A percentile compares a stretch with the other conserved stretches of the same genome.
phyloP scores from a whole-genome alignment of 2,888 invertebrate species.

The Hedya salicella region DNA sequence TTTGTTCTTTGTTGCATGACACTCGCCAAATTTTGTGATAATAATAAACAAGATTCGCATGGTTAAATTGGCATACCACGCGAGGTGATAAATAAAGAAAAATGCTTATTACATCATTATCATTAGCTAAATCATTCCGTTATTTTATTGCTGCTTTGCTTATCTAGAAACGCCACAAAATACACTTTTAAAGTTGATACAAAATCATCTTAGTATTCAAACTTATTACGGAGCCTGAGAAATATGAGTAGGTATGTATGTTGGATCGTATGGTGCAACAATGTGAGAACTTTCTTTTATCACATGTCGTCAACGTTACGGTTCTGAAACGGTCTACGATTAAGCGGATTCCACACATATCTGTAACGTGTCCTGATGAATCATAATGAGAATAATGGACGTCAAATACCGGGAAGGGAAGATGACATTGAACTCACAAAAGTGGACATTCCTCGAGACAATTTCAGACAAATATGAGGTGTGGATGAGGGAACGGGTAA shows the following conservation, averaged over 20 bases:
- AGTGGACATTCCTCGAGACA: conserved; percentile 52
- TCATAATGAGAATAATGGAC: conserved; percentile 66
- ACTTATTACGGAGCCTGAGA: not conserved
- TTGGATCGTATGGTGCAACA: not conserved
- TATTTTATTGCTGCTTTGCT: conserved; percentile 21
- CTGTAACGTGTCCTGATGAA: conserved; percentile 60
- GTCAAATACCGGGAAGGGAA: conserved; percentile 66
- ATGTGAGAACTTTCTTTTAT: conserved; percentile 37
- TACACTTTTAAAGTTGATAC: not conserved
- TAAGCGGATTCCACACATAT: conserved; percentile 65
- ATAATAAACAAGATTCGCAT: conserved; percentile 63
- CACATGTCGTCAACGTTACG: conserved; percentile 5
- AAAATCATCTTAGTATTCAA: not conserved
- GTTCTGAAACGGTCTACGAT: conserved; percentile 48
- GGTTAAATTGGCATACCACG: conserved; percentile 59
- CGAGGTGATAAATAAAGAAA: conserved; percentile 56
- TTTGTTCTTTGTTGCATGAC: conserved; percentile 52
- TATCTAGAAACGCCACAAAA: not conserved
- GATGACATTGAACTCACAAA: conserved; percentile 61
- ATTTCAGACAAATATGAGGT: conserved; percentile 53
- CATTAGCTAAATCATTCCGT: conserved; percentile 48
- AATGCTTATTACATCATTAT: conserved; percentile 46
- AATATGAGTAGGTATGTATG: too few relatives aligned
- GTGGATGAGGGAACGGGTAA: conserved; percentile 64
- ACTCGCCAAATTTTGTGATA: conserved; percentile 60